Evolutionary conservation across 2,888 invertebrate species (phyloP).

Genomic region (Agrotis exclamationis): DNA sequence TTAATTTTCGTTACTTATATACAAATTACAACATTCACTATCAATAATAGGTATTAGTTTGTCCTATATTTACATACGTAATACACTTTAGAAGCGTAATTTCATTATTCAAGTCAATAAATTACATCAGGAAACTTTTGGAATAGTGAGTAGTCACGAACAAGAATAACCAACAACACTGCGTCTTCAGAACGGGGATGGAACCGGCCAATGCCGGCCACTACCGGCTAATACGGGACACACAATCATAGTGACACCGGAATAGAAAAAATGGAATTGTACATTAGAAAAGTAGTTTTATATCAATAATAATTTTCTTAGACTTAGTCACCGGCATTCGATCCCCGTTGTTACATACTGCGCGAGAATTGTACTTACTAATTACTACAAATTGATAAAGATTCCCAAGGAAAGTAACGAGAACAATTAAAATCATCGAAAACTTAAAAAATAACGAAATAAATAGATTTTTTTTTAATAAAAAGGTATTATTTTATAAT

Average conservation of each 20-base stretch:
- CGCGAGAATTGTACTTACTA: constrained; percentile 81
- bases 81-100: constrained; percentile 91
- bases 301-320: constrained; percentile 58
- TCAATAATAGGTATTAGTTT: constrained; percentile 89
- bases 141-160: constrained; percentile 83
- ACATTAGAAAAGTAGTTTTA: constrained; percentile 83
- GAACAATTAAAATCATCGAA: constrained; percentile 90
- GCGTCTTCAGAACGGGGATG: constrained; percentile 72
- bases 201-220: constrained; percentile 63
- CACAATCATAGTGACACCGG: constrained; percentile 68
- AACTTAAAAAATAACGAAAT: constrained; percentile 91
- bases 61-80: constrained; percentile 90
- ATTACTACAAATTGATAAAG: constrained; percentile 87
- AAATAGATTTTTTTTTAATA: constrained; percentile 84
- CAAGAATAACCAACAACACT: constrained; percentile 79
- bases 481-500: constrained; percentile 73
- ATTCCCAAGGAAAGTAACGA: constrained; percentile 90
- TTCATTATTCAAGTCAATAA: constrained; percentile 87
- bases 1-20: constrained; percentile 91
- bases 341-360: constrained; percentile 76
- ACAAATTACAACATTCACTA: constrained; percentile 91
- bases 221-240: constrained; percentile 51
- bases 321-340: constrained; percentile 62
- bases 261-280: constrained; percentile 86
- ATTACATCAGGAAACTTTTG: constrained; percentile 88